Base-by-base conservation (phyloP, 2,888 invertebrate species). In the Charanyca ferruginea region DNA sequence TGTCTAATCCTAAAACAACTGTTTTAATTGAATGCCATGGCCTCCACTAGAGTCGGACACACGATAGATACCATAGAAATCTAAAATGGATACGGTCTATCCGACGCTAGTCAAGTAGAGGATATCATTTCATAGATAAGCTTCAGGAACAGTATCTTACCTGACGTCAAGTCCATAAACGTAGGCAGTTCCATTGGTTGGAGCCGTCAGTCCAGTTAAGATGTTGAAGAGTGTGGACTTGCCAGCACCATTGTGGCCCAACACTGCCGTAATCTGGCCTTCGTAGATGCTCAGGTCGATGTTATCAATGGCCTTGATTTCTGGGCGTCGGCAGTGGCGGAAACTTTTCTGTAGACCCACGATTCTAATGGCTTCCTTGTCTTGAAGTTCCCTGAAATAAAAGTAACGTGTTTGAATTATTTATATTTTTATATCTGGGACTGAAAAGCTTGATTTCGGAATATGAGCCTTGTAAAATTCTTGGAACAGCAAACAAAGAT, bases 181-280 rank as follows among this genome's bases (percentile, higher is more conserved):
- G 79, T 97, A 96, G 0, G 97, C 97, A 0, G 97, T 97, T 0
- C 98, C 98, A 69, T 97, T 96, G 0, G 97, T 96, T 0, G 98
- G 97, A 1, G 97, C 94, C 0, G 97, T 97, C n/a, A 98, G 88
- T 0, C 98, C 98, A 3, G 98, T 98, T 20, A 98, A 91, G 77
- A 98, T 98, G 83, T 98, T 98, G 87, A 98, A 97, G 9, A 98
- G 93, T 0, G 98, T 98, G 0, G 98, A 98, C 91, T 98, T 98
- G 6, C 98, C 98, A 42, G 98, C 98, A 0, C 98, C 98, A 85
- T 98, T 98, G 84, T 98, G 98, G 0, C 98, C 98, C 68, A 98
- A 92, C 23, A 98, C 97, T 0, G 98, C 98, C 0, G 98, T 98
- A 71, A 98, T 98, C 90, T 98, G 98, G 0, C 96, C 98, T 88